Conservation (phyloP, 2,113 vertebrate genomes). For the human region GRCh38 chr13:34438501-34439000, state of each 20-base stretch:
- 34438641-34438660: background rate
- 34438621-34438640: background rate
- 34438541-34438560: background rate
- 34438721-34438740: background rate
- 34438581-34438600: background rate
- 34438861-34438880: background rate
- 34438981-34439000: background rate
- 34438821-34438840: background rate
- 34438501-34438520: background rate
- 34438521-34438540: conserved; percentile 13
- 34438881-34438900: background rate
- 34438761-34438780: background rate
- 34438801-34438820: background rate
- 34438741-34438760: background rate
- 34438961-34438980: background rate
- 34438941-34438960: background rate
- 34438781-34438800: background rate
- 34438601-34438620: background rate
- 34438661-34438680: background rate
- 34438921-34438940: background rate
- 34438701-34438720: background rate
- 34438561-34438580: conserved; percentile 13
- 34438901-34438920: background rate
- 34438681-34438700: background rate
- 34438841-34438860: background rate